Evolutionary conservation across 2,888 invertebrate genomes (phyloP).

Genomic region (Ennomos erosarius): DNA sequence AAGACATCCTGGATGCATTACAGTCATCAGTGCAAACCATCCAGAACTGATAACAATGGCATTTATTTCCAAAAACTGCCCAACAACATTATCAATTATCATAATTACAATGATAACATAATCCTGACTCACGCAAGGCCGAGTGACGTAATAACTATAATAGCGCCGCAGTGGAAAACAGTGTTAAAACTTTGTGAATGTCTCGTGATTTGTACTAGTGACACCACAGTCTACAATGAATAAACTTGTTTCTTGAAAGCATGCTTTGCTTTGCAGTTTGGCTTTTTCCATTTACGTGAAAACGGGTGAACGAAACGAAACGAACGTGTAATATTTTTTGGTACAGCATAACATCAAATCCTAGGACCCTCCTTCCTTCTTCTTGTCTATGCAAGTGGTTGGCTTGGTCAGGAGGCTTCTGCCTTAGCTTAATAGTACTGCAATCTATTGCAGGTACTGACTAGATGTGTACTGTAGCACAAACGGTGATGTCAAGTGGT

Average conservation of each 20-base stretch:
- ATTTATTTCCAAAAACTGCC: conserved; percentile 15
- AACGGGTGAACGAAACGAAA: too few relatives aligned
- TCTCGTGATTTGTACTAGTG: too few relatives aligned
- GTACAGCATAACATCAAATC: background rate
- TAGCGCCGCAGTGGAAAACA: conserved; percentile 11
- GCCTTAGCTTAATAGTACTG: background rate
- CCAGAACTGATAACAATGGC: background rate
- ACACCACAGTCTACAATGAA: too few relatives aligned
- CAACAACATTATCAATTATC: conserved; percentile 35
- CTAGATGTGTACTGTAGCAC: conserved; percentile 5
- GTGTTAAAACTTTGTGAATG: conserved; percentile 1
- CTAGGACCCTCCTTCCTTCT: background rate
- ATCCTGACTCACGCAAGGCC: conserved; percentile 41
- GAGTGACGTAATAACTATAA: conserved; percentile 33
- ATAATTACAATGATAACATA: conserved; percentile 39
- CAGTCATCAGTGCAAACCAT: background rate
- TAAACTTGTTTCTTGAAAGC: too few relatives aligned
- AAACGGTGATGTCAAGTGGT: conserved; percentile 57
- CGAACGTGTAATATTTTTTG: too few relatives aligned
- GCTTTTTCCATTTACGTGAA: too few relatives aligned
- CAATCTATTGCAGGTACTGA: conserved; percentile 8
- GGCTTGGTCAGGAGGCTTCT: too few relatives aligned
- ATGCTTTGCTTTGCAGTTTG: too few relatives aligned
- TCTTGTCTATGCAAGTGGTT: too few relatives aligned
- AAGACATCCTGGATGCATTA: background rate